phyloP scores from a whole-genome alignment of 1,140 invertebrate species.

The Lordiphosa stackelbergi region DNA sequence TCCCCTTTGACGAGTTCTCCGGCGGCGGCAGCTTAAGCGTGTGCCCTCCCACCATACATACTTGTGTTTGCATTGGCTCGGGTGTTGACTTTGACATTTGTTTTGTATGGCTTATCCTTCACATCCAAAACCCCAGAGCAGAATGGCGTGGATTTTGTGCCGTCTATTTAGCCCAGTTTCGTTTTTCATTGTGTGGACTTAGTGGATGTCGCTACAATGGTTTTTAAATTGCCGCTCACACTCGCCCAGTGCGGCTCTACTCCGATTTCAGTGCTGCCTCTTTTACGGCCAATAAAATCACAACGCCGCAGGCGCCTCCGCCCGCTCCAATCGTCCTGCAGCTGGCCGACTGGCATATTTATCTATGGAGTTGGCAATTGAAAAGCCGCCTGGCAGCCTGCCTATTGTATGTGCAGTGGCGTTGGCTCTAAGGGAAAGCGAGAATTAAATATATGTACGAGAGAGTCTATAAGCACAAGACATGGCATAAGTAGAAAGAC shows the following conservation, averaged over 20 bases:
- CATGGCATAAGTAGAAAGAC: slow-evolving; percentile 18
- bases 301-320: slow-evolving; percentile 55
- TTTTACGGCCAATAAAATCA: slow-evolving; percentile 72
- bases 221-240: slow-evolving; percentile 63
- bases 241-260: slow-evolving; percentile 20
- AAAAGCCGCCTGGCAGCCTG: slow-evolving; percentile 37
- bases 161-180: slow-evolving; percentile 71
- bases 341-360: slow-evolving; percentile 45
- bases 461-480: slow-evolving; percentile 18
- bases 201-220: slow-evolving; percentile 58
- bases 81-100: slow-evolving; percentile 74
- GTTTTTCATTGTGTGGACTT: slow-evolving; percentile 68
- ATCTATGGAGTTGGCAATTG: slow-evolving; percentile 69
- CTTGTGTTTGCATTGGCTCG: slow-evolving; percentile 51
- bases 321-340: neutral
- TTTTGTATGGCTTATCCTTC: slow-evolving; percentile 72
- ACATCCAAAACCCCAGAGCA: slow-evolving; percentile 21
- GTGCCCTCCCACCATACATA: slow-evolving; percentile 18
- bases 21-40: slow-evolving; percentile 39
- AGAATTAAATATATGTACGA: slow-evolving; percentile 65
- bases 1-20: slow-evolving; percentile 11
- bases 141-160: slow-evolving; percentile 19
- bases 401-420: slow-evolving; percentile 20
- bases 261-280: slow-evolving; percentile 67
- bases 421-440: slow-evolving; percentile 40